These are phyloP conservation scores for Bubo bubo DNA, from an alignment of 2,113 vertebrate species.

Conservation along the genomic window DNA sequence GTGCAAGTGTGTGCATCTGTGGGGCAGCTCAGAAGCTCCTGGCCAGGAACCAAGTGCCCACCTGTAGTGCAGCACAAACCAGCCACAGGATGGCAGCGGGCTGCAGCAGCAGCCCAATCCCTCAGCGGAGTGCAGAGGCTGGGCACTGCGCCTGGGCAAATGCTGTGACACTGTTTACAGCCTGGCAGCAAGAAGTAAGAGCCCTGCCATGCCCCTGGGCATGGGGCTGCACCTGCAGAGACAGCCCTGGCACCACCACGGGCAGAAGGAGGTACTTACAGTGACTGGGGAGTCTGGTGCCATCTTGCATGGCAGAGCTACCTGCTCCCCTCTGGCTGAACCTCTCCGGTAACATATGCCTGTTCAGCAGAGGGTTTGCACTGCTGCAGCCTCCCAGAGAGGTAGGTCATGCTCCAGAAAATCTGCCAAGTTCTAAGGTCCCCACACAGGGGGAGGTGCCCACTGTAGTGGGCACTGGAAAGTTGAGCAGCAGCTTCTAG, in stretches of 20 bases:
- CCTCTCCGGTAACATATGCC: rapidly evolving
- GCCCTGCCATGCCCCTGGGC: neutral
- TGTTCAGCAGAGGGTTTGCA: neutral
- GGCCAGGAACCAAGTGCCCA: neutral
- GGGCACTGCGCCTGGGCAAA: neutral
- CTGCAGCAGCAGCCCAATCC: neutral
- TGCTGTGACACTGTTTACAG: neutral
- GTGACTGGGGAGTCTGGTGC: neutral
- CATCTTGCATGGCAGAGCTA: neutral
- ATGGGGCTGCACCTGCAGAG: neutral
- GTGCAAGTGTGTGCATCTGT: neutral
- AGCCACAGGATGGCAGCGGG: neutral
- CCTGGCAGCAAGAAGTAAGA: neutral
- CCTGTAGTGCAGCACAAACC: neutral
- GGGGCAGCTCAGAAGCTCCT: neutral
- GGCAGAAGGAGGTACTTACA: neutral
- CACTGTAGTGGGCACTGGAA: neutral
- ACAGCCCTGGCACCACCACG: neutral
- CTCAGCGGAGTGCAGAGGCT: neutral
- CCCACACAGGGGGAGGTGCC: neutral
- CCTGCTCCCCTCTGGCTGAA: neutral
- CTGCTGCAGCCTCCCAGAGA: neutral
- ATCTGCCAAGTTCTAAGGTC: neutral
- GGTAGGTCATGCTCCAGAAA: neutral
- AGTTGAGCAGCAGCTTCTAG: neutral